Evolutionary conservation across 1,140 invertebrate species (phyloP).

Genomic region (Ceratina japonica): DNA sequence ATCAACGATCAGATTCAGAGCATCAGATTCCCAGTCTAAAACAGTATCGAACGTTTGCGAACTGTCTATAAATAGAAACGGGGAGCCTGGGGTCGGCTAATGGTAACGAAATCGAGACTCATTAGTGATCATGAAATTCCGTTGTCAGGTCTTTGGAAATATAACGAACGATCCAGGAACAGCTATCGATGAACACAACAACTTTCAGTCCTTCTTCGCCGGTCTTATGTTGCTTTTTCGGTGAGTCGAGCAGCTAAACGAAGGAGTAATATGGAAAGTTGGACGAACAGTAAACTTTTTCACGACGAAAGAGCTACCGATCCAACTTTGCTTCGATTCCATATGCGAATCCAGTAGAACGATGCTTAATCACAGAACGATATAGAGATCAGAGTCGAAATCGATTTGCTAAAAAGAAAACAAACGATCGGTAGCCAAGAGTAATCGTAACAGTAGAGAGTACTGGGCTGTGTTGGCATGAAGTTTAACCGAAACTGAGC

Average conservation of each 20-base stretch:
- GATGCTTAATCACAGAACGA: no score
- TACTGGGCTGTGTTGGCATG: conserved; percentile 63
- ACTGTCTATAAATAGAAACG: neutral
- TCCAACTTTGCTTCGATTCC: neutral
- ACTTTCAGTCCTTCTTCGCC: conserved; percentile 97
- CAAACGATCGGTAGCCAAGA: conserved; percentile 33
- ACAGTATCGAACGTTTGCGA: neutral
- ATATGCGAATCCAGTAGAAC: no score
- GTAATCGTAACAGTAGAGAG: conserved; percentile 47
- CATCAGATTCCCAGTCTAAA: no score
- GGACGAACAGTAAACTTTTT: conserved; percentile 15
- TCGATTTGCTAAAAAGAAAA: neutral
- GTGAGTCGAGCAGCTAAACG: conserved; percentile 84
- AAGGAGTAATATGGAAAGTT: conserved; percentile 17
- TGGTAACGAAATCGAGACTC: neutral
- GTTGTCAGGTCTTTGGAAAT: conserved; percentile 94
- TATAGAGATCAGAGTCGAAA: no score
- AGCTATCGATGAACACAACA: conserved; percentile 97
- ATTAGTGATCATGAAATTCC: conserved; percentile 68
- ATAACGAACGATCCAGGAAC: conserved; percentile 92
- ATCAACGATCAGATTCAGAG: no score
- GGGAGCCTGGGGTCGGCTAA: no score
- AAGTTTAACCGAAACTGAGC: conserved; percentile 66
- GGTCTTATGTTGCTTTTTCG: conserved; percentile 96
- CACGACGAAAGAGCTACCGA: conserved; percentile 32